Base-by-base conservation (phyloP, 2,113 vertebrate genomes). In the Prietella phreatophila region DNA sequence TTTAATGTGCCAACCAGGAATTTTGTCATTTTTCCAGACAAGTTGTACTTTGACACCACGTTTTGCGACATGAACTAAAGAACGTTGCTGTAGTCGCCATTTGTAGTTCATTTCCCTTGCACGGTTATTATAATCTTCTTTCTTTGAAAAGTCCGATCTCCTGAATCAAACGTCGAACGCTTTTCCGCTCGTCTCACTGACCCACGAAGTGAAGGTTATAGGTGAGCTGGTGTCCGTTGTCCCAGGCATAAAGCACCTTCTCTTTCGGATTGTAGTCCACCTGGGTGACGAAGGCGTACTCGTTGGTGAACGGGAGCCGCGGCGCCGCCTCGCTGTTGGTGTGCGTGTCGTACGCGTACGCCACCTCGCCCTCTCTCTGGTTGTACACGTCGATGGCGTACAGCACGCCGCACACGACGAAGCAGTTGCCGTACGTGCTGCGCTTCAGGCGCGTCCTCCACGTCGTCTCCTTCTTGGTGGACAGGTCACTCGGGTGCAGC, bases 221-320 rank as follows among this genome's bases (percentile, higher is more conserved):
- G 0, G 96, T 99, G 89, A 99, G 93, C 94, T 99, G 98, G 88
- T 99, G 96, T 84, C 98, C 98, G 3, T 99, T 99, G 95, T 99
- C 98, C 98, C 98, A 99, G 84, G 97, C 97, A 0, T 99, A 99
- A 58, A 99, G 95, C 88, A 98, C 92, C 82, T 97, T 97, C 92
- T 99, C 98, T 92, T 96, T 97, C 80, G 98, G 98, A 92, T 99
- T 99, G 93, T 99, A 99, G 96, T 99, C 98, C 0, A 99, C 94
- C 93, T 99, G 98, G 0, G 98, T 99, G 88, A 97, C 98, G 94
- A 96, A 98, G 90, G 96, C 94, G 6, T 96, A 95, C 91, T 96
- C 94, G 1, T 97, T 99, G 94, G 94, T 95, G 93, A 99, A 98
- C 60, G 96, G 94, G 93, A 99, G 94, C n/a, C 94, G 96, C 27